Evolutionary conservation across 30 jellyfish, hydroid and myxozoan genomes (phyloP), one percentile per base, ranked within the genome.

Genomic region (Mastigias papua): DNA sequence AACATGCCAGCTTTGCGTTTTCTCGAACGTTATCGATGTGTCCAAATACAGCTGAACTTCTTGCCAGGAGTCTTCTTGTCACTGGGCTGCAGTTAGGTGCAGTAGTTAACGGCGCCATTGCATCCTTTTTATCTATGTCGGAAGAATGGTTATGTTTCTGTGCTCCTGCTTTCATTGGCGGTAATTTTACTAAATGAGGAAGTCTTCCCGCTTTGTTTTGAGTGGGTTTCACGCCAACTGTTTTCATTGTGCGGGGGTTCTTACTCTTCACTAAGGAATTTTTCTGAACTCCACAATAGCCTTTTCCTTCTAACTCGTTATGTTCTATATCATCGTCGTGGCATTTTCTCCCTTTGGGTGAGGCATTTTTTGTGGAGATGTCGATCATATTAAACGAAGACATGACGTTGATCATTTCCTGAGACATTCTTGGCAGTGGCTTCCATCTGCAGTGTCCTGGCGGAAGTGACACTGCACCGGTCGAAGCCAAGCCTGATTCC

Each of bases 361-460:
- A n/a, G 10, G 67, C 5, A 51, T 51, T 23, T 51, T 13, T 4
- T 51, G 7, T 21, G 27, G 67, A 51, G 17, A 51, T 23, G 17
- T 51, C 67, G 2, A 51, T 16, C 67, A 51, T 48, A 19, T 66
- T 35, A 37, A 64, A 81, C 2, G 91, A 66, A 68, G 84, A n/a
- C 83, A 81, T 69, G 30, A 81, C 91, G 34, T 68, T 66, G 49
- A 25, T 46, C 91, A 81, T 64, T 37, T 81, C 91, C 21, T 69
- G 73, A 9, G 91, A 81, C 83, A 81, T 81, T 69, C 48, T 65
- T 54, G 84, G 91, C 26, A 77, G 1, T 9, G 66, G n/a, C 35
- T 72, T 72, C 21, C 22, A 26, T 8, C 35, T 27, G 19, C 35
- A 63, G 17, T 26, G 74, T 63, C 27, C 27, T 7, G 21, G 46